These are phyloP conservation scores for Teleogryllus oceanicus DNA, from an alignment of 2,888 invertebrate genomes.

Conservation along the genomic window DNA sequence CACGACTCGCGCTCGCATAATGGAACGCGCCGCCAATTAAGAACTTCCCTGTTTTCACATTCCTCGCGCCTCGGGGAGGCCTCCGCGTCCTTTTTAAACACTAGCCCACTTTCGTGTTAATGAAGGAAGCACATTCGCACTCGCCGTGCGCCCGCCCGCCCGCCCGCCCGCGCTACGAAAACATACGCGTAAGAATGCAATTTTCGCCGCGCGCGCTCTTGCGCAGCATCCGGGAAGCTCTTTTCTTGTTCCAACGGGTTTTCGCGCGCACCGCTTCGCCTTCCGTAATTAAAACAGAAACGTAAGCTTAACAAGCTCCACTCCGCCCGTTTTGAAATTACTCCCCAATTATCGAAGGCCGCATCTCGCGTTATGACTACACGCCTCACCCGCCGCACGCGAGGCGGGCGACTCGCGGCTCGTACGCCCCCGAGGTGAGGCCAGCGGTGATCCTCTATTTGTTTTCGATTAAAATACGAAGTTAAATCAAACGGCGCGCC, in stretches of 20 bases:
- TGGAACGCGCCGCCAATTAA: background rate
- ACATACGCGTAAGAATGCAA: too few relatives aligned
- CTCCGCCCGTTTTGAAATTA: background rate
- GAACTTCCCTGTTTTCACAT: background rate
- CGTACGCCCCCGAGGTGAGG: too few relatives aligned
- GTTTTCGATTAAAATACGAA: too few relatives aligned
- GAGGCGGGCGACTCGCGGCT: too few relatives aligned
- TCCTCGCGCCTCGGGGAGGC: background rate
- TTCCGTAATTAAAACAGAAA: background rate
- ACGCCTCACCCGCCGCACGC: too few relatives aligned
- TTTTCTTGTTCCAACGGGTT: background rate
- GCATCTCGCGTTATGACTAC: too few relatives aligned
- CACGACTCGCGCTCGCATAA: too few relatives aligned
- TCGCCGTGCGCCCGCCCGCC: background rate
- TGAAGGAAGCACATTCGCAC: conserved; percentile 18
- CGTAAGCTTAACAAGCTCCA: background rate
- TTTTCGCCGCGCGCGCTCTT: background rate
- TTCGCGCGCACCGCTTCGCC: background rate
- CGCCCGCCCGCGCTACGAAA: too few relatives aligned
- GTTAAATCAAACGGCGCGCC: too few relatives aligned
- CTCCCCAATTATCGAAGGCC: background rate
- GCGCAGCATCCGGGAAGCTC: background rate
- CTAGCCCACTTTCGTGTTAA: conserved; percentile 9
- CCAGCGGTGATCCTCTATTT: too few relatives aligned
- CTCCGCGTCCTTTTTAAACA: background rate